Base-by-base conservation (phyloP, 2,888 invertebrate species). In the Parapristionchus giblindavisi region DNA sequence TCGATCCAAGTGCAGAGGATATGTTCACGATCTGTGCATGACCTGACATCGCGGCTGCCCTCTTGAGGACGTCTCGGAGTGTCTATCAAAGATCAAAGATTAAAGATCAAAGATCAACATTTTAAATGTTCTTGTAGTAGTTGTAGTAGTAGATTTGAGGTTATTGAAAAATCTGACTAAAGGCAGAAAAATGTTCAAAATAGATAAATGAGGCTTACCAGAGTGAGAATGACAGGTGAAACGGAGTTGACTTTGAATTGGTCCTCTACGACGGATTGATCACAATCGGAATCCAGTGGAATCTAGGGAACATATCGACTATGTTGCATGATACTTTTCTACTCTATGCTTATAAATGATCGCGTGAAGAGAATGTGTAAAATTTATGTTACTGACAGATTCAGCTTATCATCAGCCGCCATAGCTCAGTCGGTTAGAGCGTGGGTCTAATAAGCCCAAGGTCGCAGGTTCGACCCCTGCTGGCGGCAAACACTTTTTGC, bases 361-460 rank as follows among this genome's bases (percentile, higher is more conserved):
- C n/a, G n/a, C n/a, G n/a, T n/a, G n/a, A n/a, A n/a, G n/a, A n/a
- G n/a, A n/a, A n/a, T n/a, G n/a, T n/a, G n/a, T n/a, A n/a, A n/a
- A n/a, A n/a, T n/a, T n/a, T n/a, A n/a, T n/a, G n/a, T n/a, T n/a
- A n/a, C n/a, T n/a, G n/a, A n/a, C n/a, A n/a, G n/a, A n/a, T n/a
- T n/a, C n/a, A n/a, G n/a, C n/a, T n/a, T n/a, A n/a, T n/a, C n/a
- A n/a, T n/a, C n/a, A n/a, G 60, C 76, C 73, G 72, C 73, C 73
- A 73, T 77, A 76, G 77, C 77, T 77, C 76, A 77, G 77, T 77
- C 74, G 76, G 77, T 77, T 77, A 77, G 77, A 77, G 77, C 77
- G 77, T 77, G 75, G 77, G 77, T 77, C 76, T 77, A 75, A 77
- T 77, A 76, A 77, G 76, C 76, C 77, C 76, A 77, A 77, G 77